Evolutionary conservation across 1,140 invertebrate genomes (phyloP), one percentile per base, ranked within the genome.

Genomic region (Drosophila kepulauana): DNA sequence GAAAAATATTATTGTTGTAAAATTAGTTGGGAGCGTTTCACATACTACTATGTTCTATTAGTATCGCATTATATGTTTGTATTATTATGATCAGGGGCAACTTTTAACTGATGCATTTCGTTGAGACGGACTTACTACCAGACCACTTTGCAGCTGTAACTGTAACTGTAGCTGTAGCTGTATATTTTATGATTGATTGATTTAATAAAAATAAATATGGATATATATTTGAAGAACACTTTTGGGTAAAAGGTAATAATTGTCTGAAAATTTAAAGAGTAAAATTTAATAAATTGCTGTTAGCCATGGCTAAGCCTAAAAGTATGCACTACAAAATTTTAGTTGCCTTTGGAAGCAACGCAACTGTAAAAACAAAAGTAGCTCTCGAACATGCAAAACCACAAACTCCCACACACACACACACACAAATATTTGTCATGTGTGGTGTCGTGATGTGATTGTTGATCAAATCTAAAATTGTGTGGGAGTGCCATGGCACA

Each of bases 1-100:
- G 86, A 89, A 74, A 82, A 91, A 89, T 72, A 77, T 68, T 72
- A 45, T 65, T 69, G 46, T 79, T 74, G 41, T 72, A 49, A 87
- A 79, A 87, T 91, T 89, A 89, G 84, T 88, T 69, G 5, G 43
- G 56, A 66, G 51, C 35, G 35, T 59, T 66, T 62, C 10, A 33
- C 20, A 16, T 45, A 43, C 20, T 25, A 33, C 20, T 15, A 20
- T 56, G 11, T 56, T 33, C 33, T 41, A 51, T 51, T 28, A 51
- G 38, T 61, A 43, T 13, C 6, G 8, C 58, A 38, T 57, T 46
- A 3, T 10, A 10, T 10, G 35, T 10, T 38, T 38, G 2, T 38
- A 38, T 38, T 10, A 30, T 28, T 33, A 43, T 54, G n/a, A 33
- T 54, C 35, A 6, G 61, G 10, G 15, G 13, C 25, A 35, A 25